Conservation (phyloP, 2,113 vertebrate species). For the Urocitellus parryii region DNA sequence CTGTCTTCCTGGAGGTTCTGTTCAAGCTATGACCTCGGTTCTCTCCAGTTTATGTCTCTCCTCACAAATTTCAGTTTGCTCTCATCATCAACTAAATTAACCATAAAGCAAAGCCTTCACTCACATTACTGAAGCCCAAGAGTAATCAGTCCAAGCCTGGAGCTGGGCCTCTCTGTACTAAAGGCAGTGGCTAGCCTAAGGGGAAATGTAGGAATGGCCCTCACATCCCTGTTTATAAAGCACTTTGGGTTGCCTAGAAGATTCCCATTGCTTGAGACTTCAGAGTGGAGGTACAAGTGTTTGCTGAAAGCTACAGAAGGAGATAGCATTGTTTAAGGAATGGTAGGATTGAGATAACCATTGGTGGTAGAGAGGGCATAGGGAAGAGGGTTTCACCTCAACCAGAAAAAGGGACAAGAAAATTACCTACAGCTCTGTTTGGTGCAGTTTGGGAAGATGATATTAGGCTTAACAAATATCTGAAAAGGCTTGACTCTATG, state of each 20-base stretch:
- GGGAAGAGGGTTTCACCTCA: background rate
- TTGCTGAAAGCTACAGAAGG: background rate
- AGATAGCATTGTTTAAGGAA: background rate
- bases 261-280: constrained; percentile 8
- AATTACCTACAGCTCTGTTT: background rate
- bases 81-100: constrained; percentile 55
- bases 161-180: background rate
- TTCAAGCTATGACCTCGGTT: constrained; percentile 39
- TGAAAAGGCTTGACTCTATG: constrained; percentile 51
- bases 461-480: constrained; percentile 52
- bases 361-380: background rate
- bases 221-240: background rate
- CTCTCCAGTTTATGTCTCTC: background rate
- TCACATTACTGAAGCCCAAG: background rate
- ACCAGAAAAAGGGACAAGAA: background rate
- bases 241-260: background rate
- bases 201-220: background rate
- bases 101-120: constrained; percentile 57
- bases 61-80: constrained; percentile 38
- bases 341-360: background rate
- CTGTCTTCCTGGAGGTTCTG: constrained; percentile 58
- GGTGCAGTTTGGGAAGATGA: constrained; percentile 1
- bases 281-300: background rate
- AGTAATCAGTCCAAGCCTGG: background rate
- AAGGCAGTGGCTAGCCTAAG: background rate